Percentiles rank a stretch among this genome's conserved stretches.
These are phyloP conservation scores for Hypsopygia costalis DNA, from an alignment of 2,888 invertebrate genomes.

Conservation along the genomic window DNA sequence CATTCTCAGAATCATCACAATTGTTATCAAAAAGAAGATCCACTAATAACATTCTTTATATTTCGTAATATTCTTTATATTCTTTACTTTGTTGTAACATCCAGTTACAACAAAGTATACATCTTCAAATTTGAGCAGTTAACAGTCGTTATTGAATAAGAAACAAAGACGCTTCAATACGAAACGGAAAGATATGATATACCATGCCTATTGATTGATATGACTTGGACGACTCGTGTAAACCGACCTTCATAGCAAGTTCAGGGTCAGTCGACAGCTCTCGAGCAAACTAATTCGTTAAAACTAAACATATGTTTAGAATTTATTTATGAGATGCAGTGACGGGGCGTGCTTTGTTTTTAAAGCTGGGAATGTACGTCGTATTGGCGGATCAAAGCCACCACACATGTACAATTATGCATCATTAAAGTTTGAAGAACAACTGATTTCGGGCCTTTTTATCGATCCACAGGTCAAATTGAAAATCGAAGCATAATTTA, in stretches of 20 bases:
- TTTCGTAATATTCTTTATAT: too few relatives aligned
- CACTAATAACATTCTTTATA: too few relatives aligned
- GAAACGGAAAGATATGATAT: not conserved
- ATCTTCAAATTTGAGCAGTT: too few relatives aligned
- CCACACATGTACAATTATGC: not conserved
- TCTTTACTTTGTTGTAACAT: too few relatives aligned
- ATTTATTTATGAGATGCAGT: constrained; percentile 14
- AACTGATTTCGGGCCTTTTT: not conserved
- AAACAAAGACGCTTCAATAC: not conserved
- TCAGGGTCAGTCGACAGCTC: constrained; percentile 27
- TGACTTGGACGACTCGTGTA: constrained; percentile 13
- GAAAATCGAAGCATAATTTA: too few relatives aligned
- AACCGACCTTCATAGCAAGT: constrained; percentile 21
- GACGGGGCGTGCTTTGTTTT: constrained; percentile 14
- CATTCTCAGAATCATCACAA: too few relatives aligned
- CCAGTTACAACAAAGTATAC: too few relatives aligned
- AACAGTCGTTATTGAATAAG: too few relatives aligned
- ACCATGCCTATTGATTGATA: constrained; percentile 17
- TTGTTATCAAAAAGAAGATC: too few relatives aligned
- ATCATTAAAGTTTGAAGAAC: not conserved
- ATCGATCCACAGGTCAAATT: too few relatives aligned
- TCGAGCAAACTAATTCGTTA: constrained; percentile 33
- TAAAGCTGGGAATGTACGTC: not conserved
- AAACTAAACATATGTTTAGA: constrained; percentile 28
- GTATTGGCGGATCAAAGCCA: not conserved